These are phyloP conservation scores for Archocentrus centrarchus DNA, from an alignment of 2,113 vertebrate genomes.

Conservation along the genomic window DNA sequence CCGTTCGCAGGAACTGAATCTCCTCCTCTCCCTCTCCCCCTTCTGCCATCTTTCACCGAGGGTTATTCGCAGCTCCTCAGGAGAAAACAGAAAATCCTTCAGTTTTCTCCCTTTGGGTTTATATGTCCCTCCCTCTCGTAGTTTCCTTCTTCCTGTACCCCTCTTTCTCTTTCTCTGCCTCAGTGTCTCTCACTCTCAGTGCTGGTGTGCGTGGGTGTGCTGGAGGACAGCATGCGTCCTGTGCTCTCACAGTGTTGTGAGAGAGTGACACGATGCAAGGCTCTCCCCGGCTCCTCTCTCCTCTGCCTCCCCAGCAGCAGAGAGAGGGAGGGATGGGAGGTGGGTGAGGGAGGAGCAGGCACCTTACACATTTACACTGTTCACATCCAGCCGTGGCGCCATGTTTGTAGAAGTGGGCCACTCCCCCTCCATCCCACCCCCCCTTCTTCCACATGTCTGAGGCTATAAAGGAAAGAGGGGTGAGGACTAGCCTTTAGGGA, in stretches of 20 bases:
- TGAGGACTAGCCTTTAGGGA: slow-evolving; percentile 48
- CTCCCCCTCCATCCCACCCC: slow-evolving; percentile 43
- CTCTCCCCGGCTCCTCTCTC: slow-evolving; percentile 56
- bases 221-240: slow-evolving; percentile 82
- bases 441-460: slow-evolving; percentile 50
- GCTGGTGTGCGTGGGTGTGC: slow-evolving; percentile 78
- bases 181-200: slow-evolving; percentile 64
- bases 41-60: slow-evolving; percentile 88
- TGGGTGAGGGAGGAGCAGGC: slow-evolving; percentile 41
- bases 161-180: slow-evolving; percentile 45
- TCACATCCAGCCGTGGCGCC: slow-evolving; percentile 63
- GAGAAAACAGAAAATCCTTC: slow-evolving; percentile 75
- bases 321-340: slow-evolving; percentile 2
- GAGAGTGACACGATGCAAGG: slow-evolving; percentile 75
- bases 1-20: slow-evolving; percentile 93
- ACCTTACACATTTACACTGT: slow-evolving; percentile 60
- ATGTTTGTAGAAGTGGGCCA: slow-evolving; percentile 77
- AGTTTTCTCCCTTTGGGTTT: slow-evolving; percentile 56
- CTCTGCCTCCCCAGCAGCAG: slow-evolving; percentile 19
- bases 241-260: slow-evolving; percentile 78
- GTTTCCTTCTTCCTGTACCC: slow-evolving; percentile 42
- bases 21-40: slow-evolving; percentile 93
- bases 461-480: slow-evolving; percentile 71
- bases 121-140: slow-evolving; percentile 39
- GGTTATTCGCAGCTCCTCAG: slow-evolving; percentile 80